A percentile compares a stretch with the other conserved stretches of the same genome.
Conservation (phyloP, 2,888 invertebrate species). For the Pollenia griseotomentosa region DNA sequence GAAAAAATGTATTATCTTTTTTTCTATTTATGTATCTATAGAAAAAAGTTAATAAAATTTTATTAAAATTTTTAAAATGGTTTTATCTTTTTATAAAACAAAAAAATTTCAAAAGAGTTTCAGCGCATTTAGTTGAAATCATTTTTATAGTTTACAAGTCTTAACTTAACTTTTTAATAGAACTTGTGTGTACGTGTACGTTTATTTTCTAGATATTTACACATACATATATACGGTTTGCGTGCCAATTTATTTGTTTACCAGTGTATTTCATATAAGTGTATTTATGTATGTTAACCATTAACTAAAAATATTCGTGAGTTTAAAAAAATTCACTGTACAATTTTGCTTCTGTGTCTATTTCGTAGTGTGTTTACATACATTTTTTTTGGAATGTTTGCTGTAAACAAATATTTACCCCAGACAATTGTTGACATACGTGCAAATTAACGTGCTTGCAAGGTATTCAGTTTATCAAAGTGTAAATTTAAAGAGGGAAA, state of each 20-base stretch:
- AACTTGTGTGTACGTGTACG: too few species aligned
- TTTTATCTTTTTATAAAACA: too few species aligned
- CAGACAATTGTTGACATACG: neutral
- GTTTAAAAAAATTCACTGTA: neutral
- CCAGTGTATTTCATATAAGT: neutral
- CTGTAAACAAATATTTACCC: neutral
- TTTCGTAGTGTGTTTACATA: constrained; percentile 21
- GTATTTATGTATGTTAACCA: neutral
- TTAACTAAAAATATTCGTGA: neutral
- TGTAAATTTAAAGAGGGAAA: too few species aligned
- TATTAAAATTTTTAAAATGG: too few species aligned
- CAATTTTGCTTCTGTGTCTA: neutral
- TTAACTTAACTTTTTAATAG: too few species aligned
- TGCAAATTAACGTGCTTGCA: constrained; percentile 34
- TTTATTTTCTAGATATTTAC: too few species aligned
- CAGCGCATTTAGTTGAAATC: too few species aligned
- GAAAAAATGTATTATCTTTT: neutral
- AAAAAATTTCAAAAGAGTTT: too few species aligned
- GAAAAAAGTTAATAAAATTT: too few species aligned
- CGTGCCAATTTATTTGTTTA: constrained; percentile 16
- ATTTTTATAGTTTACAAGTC: too few species aligned
- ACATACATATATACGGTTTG: neutral
- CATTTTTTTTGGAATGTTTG: constrained; percentile 21
- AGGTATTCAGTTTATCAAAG: neutral
- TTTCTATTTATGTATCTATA: too few species aligned